A percentile compares a stretch with the other conserved stretches of the same genome.
Evolutionary conservation across 2,113 vertebrate species (phyloP).

Genomic region (Melanostigma gelatinosum): DNA sequence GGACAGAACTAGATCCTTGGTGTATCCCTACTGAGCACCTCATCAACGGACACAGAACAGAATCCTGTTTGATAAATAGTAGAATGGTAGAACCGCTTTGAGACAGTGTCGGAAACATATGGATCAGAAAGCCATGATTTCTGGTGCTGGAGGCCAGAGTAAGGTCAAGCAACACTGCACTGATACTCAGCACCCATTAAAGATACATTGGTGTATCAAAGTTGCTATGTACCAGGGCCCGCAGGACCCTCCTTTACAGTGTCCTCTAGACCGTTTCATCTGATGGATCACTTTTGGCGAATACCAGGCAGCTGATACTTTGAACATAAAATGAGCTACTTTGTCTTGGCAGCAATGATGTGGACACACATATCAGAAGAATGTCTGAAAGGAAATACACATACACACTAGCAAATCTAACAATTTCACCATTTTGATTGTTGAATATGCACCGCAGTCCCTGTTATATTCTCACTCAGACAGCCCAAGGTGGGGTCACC

Average conservation of each 20-base stretch:
- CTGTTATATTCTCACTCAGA: neutral
- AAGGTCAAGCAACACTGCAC: neutral
- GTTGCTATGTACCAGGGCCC: too few species aligned
- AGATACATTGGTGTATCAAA: neutral
- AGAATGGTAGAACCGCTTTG: neutral
- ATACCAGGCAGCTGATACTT: neutral
- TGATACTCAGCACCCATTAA: conserved; percentile 11
- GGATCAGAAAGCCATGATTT: neutral
- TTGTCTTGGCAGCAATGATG: neutral
- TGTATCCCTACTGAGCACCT: neutral
- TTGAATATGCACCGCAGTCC: neutral
- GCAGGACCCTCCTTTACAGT: too few species aligned
- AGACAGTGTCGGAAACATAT: neutral
- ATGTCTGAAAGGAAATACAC: conserved; percentile 53
- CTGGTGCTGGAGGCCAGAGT: neutral
- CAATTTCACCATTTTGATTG: conserved; percentile 27
- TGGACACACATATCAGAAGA: neutral
- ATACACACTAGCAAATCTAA: conserved; percentile 43
- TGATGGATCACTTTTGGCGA: too few species aligned
- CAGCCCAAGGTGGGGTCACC: neutral
- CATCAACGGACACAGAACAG: neutral
- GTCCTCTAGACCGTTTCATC: too few species aligned
- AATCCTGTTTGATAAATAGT: neutral
- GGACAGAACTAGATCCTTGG: neutral
- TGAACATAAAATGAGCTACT: neutral